Conservation (phyloP, 53 echinoderm and acorn worm genomes). For the Holothuria scabra region DNA sequence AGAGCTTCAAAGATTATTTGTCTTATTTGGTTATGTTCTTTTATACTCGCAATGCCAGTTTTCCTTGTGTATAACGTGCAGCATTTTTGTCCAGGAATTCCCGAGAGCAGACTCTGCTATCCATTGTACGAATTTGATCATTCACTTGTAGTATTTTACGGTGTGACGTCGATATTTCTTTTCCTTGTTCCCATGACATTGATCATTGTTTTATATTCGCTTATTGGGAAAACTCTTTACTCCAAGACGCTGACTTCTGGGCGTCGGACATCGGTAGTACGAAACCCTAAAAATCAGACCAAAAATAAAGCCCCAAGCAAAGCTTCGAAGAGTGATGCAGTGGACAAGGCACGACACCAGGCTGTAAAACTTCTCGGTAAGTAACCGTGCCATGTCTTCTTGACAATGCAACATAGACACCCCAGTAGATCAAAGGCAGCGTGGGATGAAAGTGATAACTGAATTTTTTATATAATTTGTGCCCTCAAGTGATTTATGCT, state of each 20-base stretch:
- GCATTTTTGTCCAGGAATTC: slow-evolving; percentile 61
- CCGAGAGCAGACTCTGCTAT: slow-evolving; percentile 68
- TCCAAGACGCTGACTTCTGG: slow-evolving; percentile 66
- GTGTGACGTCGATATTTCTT: slow-evolving; percentile 71
- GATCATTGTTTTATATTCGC: slow-evolving; percentile 82
- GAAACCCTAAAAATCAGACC: slow-evolving; percentile 44
- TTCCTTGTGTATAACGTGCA: slow-evolving; percentile 56
- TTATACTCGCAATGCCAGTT: slow-evolving; percentile 73
- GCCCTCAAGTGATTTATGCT: too few species aligned
- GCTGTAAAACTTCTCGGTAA: slow-evolving; percentile 80
- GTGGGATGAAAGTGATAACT: too few species aligned
- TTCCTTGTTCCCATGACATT: slow-evolving; percentile 90
- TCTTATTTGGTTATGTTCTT: slow-evolving; percentile 79
- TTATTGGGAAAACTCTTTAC: slow-evolving; percentile 86
- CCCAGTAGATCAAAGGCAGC: too few species aligned
- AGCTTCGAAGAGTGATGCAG: slow-evolving; percentile 52
- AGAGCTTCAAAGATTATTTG: slow-evolving; percentile 84
- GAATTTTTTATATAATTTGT: too few species aligned
- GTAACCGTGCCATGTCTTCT: not conserved
- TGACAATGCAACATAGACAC: too few species aligned
- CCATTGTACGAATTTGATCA: slow-evolving; percentile 33
- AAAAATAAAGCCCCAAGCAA: slow-evolving; percentile 40
- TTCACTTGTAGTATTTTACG: slow-evolving; percentile 56
- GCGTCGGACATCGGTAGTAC: slow-evolving; percentile 40
- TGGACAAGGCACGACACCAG: slow-evolving; percentile 70